These are phyloP conservation scores for Sinelater perroti DNA, from an alignment of 2,888 invertebrate genomes.

Conservation along the genomic window DNA sequence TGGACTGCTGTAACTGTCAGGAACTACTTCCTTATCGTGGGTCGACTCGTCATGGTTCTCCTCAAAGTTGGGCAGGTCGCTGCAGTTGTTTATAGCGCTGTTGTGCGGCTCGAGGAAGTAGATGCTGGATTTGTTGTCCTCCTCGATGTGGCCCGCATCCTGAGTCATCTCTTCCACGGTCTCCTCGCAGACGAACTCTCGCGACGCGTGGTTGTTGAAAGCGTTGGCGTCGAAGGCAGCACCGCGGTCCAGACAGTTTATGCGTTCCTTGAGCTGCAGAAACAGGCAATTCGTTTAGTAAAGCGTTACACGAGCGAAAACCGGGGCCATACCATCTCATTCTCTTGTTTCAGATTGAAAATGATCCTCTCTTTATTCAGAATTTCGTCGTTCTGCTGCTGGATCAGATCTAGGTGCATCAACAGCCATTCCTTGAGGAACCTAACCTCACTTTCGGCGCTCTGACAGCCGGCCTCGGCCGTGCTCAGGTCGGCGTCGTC, in stretches of 20 bases:
- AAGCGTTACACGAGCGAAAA: background rate
- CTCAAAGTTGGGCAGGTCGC: constrained; percentile 18
- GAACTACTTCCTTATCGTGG: constrained; percentile 3
- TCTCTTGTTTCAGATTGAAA: constrained; percentile 76
- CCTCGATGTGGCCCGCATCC: constrained; percentile 52
- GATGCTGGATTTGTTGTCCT: constrained; percentile 50
- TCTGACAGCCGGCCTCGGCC: constrained; percentile 49
- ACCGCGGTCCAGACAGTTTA: constrained; percentile 74
- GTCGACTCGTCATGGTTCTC: constrained; percentile 7
- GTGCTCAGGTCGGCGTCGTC: constrained; percentile 51
- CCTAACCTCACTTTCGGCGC: constrained; percentile 69
- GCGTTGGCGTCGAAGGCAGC: constrained; percentile 54
- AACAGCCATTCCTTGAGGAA: constrained; percentile 81
- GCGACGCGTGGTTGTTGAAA: constrained; percentile 38
- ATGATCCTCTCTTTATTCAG: constrained; percentile 81
- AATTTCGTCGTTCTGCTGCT: constrained; percentile 88
- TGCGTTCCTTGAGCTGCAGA: constrained; percentile 60
- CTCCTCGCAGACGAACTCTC: constrained; percentile 21
- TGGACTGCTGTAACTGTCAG: constrained; percentile 6
- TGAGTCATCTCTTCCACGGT: constrained; percentile 56
- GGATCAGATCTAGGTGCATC: constrained; percentile 86
- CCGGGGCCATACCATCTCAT: constrained; percentile 73
- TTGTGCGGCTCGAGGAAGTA: constrained; percentile 42
- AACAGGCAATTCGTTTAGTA: background rate
- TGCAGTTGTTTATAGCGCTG: constrained; percentile 34